Evolutionary conservation across 2,888 invertebrate genomes (phyloP), one percentile per base, ranked within the genome.

Genomic region (Calameuta pallipes): DNA sequence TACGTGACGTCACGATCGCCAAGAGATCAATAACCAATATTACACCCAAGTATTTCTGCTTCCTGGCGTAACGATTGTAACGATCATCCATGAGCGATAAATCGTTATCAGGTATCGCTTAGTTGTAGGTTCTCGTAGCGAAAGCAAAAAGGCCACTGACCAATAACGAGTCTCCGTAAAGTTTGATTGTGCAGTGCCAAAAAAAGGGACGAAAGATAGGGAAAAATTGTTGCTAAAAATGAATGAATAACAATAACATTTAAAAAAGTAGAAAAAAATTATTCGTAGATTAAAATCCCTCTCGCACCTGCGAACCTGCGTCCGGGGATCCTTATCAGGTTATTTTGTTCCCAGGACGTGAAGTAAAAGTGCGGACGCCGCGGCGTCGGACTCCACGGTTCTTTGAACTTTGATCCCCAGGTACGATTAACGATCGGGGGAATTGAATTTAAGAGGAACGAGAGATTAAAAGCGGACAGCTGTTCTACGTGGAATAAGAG

Each of bases 371-470:
- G 56, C 56, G 56, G 56, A 56, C 56, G 56, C 56, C 56, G 56
- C 56, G 56, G 56, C 23, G 56, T 56, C 56, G 23, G 56, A 1
- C 56, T 56, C 23, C 15, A 12, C 31, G 71, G n/a, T 30, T 74
- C 30, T 70, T 69, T 15, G 74, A 70, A 78, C 35, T 37, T 68
- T 74, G 75, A 78, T 35, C n/a, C 71, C 36, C 36, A 75, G 78
- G 78, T 78, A 56, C 41, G 78, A 78, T 78, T 75, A 70, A 75
- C 13, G 36, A 56, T 35, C 31, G 74, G 73, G 74, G 69, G 76
- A 73, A 80, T 78, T 78, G 75, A 80, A 80, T 80, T 75, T 74
- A 80, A 76, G 37, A 73, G 73, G 78, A 78, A 74, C 76, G 78
- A 70, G 73, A 78, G 78, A 75, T 79, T 80, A 76, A 79, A 31